A percentile compares a stretch with the other conserved stretches of the same genome.
Conservation (phyloP, 2,113 vertebrate genomes). For the Erpornis zantholeuca region DNA sequence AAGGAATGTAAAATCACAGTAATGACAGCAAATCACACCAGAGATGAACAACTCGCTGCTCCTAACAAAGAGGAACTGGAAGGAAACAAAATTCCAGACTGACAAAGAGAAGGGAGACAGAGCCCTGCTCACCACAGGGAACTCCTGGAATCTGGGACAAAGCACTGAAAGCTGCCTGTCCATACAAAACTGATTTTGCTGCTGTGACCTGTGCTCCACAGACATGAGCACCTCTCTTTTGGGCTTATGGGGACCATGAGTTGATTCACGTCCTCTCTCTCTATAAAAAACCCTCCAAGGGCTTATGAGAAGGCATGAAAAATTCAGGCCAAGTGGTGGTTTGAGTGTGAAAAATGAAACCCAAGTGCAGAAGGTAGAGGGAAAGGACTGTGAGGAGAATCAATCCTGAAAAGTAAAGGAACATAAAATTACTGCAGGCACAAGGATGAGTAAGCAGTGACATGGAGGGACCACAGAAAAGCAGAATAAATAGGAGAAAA, state of each 20-base stretch:
- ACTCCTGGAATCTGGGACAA: neutral
- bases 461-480: neutral
- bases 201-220: neutral
- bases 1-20: neutral
- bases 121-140: neutral
- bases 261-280: neutral
- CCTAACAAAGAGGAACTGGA: neutral
- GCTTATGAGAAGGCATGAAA: neutral
- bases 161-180: neutral
- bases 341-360: neutral
- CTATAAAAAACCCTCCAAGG: neutral
- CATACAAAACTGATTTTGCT: neutral
- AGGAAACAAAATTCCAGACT: neutral
- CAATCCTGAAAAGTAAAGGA: neutral
- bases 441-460: neutral
- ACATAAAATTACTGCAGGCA: neutral
- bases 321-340: neutral
- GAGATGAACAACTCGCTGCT: neutral
- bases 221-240: neutral
- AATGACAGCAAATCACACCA: neutral
- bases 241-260: accelerated
- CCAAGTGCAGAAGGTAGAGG: neutral
- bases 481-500: neutral
- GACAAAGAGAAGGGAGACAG: neutral
- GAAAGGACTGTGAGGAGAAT: neutral